These are phyloP conservation scores for Oikopleura dioica DNA, from an alignment of 23 tunicate species.

Conservation along the genomic window DNA sequence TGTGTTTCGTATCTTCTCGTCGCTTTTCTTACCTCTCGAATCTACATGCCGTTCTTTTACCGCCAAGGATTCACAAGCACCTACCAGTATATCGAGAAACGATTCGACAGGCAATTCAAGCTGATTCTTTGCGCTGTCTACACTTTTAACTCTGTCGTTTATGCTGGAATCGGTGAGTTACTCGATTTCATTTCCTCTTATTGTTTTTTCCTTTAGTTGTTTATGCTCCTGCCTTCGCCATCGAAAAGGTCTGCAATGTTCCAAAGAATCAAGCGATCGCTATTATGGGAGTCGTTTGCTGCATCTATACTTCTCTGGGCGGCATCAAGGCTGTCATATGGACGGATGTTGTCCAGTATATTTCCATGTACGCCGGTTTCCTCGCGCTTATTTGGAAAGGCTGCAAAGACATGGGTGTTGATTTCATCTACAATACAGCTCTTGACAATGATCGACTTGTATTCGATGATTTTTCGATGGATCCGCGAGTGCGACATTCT, in stretches of 20 bases:
- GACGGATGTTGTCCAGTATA: constrained; percentile 24
- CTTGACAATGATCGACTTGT: not conserved
- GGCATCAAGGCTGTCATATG: constrained; percentile 24
- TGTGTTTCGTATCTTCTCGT: not conserved
- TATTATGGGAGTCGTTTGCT: constrained; percentile 51
- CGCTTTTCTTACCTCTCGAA: not conserved
- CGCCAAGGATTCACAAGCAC: not conserved
- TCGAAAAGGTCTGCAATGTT: not conserved
- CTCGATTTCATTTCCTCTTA: no score
- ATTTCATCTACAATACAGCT: not conserved
- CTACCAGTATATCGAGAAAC: constrained; percentile 23
- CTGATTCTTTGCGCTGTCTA: constrained; percentile 10
- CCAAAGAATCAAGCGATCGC: constrained; percentile 17
- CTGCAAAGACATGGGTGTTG: not conserved
- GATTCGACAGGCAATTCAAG: constrained; percentile 22
- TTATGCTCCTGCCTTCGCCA: constrained; percentile 43
- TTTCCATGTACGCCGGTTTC: constrained; percentile 21
- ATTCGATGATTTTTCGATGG: not conserved
- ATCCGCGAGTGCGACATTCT: constrained; percentile 7
- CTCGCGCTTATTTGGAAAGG: constrained; percentile 11
- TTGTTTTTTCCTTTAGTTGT: constrained; percentile 28
- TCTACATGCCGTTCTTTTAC: not conserved
- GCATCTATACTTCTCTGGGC: constrained; percentile 37
- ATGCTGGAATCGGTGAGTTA: constrained; percentile 17
- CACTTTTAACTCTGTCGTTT: constrained; percentile 16